A percentile compares a stretch with the other conserved stretches of the same genome.
These are phyloP conservation scores for Anniella stebbinsi DNA, from an alignment of 2,797 vertebrate species.

Conservation along the genomic window DNA sequence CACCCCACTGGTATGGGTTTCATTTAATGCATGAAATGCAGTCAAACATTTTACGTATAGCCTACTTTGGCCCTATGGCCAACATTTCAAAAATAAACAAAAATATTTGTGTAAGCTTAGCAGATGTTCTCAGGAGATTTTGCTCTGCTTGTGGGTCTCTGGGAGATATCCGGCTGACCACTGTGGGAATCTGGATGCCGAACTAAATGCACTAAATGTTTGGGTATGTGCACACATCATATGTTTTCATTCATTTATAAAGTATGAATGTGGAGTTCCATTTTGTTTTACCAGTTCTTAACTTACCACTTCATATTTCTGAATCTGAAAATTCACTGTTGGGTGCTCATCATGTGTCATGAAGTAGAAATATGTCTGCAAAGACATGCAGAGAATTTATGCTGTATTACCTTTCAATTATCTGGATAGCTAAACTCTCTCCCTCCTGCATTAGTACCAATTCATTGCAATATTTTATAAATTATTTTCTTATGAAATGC, in stretches of 20 bases:
- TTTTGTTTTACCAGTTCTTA: constrained; percentile 6
- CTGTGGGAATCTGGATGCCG: too few species aligned
- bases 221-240: background rate
- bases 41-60: background rate
- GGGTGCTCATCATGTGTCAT: background rate
- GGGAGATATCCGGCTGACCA: background rate
- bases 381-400: background rate
- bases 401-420: background rate
- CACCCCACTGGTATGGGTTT: background rate
- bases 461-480: background rate
- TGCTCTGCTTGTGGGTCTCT: background rate
- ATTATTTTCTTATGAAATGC: background rate
- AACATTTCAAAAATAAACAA: background rate
- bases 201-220: background rate
- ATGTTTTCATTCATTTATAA: background rate
- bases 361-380: background rate
- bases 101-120: too few species aligned
- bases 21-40: background rate
- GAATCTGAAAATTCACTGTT: background rate
- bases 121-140: background rate
- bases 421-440: background rate
- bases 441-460: background rate
- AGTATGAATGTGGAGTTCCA: background rate
- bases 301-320: background rate
- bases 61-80: background rate